Evolutionary conservation across 2,888 invertebrate species (phyloP), one percentile per base, ranked within the genome.

Genomic region (Pyrochroa serraticornis): DNA sequence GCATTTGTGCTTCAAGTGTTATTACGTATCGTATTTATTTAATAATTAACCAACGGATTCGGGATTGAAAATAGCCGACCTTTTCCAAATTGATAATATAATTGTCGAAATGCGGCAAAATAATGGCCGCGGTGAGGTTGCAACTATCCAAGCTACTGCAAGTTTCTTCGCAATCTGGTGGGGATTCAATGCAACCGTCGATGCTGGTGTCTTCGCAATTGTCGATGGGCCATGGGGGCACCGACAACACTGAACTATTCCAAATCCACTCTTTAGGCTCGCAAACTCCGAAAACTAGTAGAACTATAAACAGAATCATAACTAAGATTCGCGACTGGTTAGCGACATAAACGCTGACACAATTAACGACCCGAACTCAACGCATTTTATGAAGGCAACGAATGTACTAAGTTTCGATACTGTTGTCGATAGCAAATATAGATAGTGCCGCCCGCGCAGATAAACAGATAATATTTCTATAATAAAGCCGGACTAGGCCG

Each of bases 81-180:
- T 69, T 68, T 30, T 71, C 67, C 77, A 82, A 8, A 80, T 78
- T 72, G 83, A 76, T 53, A 82, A 86, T 10, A 83, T 86, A 75
- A 61, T 82, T 81, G 44, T 14, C 81, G 79, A 68, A 85, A 48
- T 82, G 82, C 0, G 91, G 89, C 54, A 91, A 75, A 59, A 91
- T 77, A 12, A 91, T 79, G 1, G 87, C 86, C 0, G 87, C 86
- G 47, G 86, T 33, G n/a, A 44, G 32, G 13, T 32, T 44, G 34
- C 44, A 44, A 31, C 31, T 33, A 12, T 44, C 34, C 33, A 44
- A 33, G 34, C 34, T 14, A 3, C n/a, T n/a, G 9, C 44, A 44
- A 33, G 32, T 44, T 44, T 44, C 12, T 32, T 42, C 12, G 30
- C 50, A 50, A 7, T 34, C n/a, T 9, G 3, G 10, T 41, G n/a